Conservation (phyloP, 2,888 invertebrate species). For the Notodonta ziczac region DNA sequence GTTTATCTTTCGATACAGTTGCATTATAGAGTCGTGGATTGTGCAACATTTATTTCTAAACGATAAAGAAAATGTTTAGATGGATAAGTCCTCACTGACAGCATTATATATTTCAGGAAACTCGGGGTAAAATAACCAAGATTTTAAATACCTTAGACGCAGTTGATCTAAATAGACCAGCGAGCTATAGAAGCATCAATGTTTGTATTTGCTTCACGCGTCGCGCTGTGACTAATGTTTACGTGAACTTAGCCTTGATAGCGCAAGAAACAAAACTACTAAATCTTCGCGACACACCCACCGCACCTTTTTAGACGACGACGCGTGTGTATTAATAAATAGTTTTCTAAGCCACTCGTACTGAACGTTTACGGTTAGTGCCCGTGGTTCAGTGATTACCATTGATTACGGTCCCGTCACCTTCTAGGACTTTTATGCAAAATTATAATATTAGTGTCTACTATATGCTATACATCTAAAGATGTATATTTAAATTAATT, state of each 20-base stretch:
- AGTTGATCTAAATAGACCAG: background rate
- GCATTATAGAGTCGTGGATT: conserved; percentile 14
- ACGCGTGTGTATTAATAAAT: conserved; percentile 23
- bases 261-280: conserved; percentile 18
- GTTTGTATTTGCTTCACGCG: background rate
- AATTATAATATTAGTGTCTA: background rate
- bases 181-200: background rate
- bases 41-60: conserved; percentile 24
- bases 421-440: background rate
- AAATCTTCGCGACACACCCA: conserved; percentile 39
- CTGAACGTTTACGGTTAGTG: background rate
- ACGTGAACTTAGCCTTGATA: conserved; percentile 41
- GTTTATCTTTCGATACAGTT: conserved; percentile 25
- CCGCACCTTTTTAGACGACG: conserved; percentile 29
- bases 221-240: conserved; percentile 18
- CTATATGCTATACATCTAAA: background rate
- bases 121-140: too few relatives aligned
- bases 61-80: background rate
- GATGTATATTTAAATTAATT: background rate
- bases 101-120: too few relatives aligned
- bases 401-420: background rate
- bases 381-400: background rate
- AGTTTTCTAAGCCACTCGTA: conserved; percentile 18
- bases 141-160: background rate
- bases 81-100: background rate